Conservation (phyloP, 2,113 vertebrate species). For the Stomatorhinus ivindoensis region DNA sequence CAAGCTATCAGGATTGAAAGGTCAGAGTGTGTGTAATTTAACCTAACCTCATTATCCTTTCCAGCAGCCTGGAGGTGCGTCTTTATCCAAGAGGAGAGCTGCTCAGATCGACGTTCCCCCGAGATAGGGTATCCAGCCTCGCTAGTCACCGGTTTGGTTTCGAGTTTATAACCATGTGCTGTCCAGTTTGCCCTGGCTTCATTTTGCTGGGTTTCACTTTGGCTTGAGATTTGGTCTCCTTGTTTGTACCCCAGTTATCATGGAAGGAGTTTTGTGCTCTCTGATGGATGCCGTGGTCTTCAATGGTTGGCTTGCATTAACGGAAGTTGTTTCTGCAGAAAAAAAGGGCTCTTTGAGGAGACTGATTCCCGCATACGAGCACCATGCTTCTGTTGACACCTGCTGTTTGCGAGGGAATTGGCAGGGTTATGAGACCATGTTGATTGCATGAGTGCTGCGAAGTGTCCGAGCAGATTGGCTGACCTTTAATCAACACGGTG, state of each 20-base stretch:
- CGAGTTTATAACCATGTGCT: background rate
- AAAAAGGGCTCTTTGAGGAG: background rate
- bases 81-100: slow-evolving; percentile 10
- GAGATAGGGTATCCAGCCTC: background rate
- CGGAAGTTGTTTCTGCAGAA: background rate
- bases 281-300: background rate
- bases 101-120: background rate
- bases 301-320: background rate
- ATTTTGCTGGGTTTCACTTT: background rate
- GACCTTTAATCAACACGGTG: background rate
- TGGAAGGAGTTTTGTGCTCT: background rate
- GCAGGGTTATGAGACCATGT: slow-evolving; percentile 42
- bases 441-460: slow-evolving; percentile 49
- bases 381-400: background rate
- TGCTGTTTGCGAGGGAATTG: background rate
- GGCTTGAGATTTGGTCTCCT: background rate
- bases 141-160: background rate
- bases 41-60: slow-evolving; percentile 23
- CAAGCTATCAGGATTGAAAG: slow-evolving; percentile 34
- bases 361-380: background rate
- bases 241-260: background rate
- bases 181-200: background rate
- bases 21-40: slow-evolving; percentile 39
- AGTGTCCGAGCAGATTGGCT: background rate
- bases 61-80: slow-evolving; percentile 15